Percentiles rank a stretch among this genome's conserved stretches.
These are phyloP conservation scores for Burhinus bistriatus DNA, from an alignment of 2,113 vertebrate genomes.

Conservation along the genomic window DNA sequence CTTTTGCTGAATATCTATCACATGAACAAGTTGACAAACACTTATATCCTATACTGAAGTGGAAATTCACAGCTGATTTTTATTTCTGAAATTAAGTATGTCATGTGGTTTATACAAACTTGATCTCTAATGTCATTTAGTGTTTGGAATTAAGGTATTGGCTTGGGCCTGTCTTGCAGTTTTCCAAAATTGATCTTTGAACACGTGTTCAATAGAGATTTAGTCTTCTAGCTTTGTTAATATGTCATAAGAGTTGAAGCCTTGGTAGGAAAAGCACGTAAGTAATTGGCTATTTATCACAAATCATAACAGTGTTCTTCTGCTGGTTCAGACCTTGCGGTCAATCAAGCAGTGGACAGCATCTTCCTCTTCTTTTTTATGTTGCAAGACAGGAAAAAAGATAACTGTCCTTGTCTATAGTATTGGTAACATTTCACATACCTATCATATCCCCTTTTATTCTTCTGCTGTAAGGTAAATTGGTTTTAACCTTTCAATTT, in stretches of 20 bases:
- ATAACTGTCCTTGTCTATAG: not conserved
- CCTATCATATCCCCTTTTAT: not conserved
- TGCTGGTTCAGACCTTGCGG: not conserved
- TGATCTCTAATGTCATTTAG: not conserved
- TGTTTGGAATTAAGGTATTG: not conserved
- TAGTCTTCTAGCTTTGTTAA: not conserved
- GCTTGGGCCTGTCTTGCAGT: not conserved
- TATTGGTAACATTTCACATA: not conserved
- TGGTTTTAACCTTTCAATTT: not conserved
- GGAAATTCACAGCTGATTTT: not conserved
- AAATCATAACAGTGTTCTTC: not conserved
- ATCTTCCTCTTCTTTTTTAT: not conserved
- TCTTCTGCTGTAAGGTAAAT: not conserved
- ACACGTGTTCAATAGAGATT: not conserved
- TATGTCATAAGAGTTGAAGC: not conserved
- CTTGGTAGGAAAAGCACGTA: not conserved
- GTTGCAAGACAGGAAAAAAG: not conserved
- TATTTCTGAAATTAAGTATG: not conserved
- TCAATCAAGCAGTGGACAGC: not conserved
- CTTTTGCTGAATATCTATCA: not conserved
- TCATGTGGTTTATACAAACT: not conserved
- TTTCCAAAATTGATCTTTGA: not conserved
- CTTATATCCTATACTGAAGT: not conserved
- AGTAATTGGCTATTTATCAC: not conserved
- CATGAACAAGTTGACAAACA: not conserved